phyloP scores from a whole-genome alignment of 2,888 invertebrate species.

The Escarpia spicata region DNA sequence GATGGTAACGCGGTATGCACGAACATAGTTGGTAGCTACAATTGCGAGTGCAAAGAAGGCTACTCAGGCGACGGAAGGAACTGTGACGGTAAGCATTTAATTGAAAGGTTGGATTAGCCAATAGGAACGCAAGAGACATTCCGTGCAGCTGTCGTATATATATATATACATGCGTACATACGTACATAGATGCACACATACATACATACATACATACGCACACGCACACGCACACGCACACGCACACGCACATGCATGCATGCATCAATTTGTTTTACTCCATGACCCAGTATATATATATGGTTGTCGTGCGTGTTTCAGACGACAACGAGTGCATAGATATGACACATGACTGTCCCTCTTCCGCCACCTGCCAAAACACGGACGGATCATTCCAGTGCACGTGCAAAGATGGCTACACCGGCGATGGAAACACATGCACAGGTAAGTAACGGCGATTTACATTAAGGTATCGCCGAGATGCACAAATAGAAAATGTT shows the following conservation, averaged over 20 bases:
- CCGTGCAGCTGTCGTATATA: not conserved
- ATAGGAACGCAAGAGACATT: not conserved
- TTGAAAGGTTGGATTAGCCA: not conserved
- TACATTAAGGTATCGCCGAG: too few relatives aligned
- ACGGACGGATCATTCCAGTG: not conserved
- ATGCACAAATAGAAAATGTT: too few relatives aligned
- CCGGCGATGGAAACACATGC: not conserved
- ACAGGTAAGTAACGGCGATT: not conserved
- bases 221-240: too few relatives aligned
- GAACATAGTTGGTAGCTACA: not conserved
- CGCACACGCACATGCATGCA: too few relatives aligned
- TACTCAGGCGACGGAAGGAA: constrained; percentile 22
- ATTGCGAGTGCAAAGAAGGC: constrained; percentile 19
- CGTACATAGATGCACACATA: not conserved
- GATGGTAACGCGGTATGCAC: not conserved
- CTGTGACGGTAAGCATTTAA: constrained; percentile 21
- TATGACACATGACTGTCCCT: too few relatives aligned
- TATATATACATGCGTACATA: too few relatives aligned
- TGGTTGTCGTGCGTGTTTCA: too few relatives aligned
- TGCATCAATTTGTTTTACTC: too few relatives aligned
- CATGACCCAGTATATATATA: too few relatives aligned
- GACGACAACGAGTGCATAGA: too few relatives aligned
- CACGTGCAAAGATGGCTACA: not conserved
- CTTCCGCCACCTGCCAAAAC: not conserved
- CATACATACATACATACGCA: too few relatives aligned